Evolutionary conservation across 1,140 invertebrate species (phyloP), one percentile per base, ranked within the genome.

Genomic region (Berghia stephanieae): DNA sequence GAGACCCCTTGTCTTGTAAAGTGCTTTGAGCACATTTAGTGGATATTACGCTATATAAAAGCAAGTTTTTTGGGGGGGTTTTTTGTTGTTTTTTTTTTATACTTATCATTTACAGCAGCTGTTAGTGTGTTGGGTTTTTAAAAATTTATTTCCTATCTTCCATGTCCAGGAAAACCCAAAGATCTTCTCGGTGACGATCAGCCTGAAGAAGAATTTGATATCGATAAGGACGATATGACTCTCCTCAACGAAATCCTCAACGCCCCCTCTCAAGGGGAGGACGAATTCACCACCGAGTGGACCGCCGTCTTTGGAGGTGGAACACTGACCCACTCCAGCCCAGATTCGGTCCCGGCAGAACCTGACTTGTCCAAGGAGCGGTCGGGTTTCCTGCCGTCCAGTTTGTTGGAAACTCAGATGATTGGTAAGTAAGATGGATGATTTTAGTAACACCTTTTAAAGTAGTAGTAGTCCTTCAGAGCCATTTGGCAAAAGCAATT

Each of bases 201-300:
- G 34, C 80, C 83, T 40, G 83, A 86, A 74, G 77, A 82, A 44
- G 86, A 88, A 38, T n/a, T n/a, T n/a, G 88, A 90, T 70, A 74
- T 79, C 21, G 90, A 90, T 68, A 90, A 89, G 80, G 90, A 90
- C 83, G 90, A 91, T 70, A 83, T 90, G 82, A 85, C 89, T 8
- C 81, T 91, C 43, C 81, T 91, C 16, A 90, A 90, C 78, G 91
- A 91, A 84, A 91, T 91, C 77, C 81, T 91, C 38, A 90, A 88
- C 46, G 84, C 85, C 16, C 85, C 89, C 1, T 83, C 86, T 21
- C 81, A 83, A n/a, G 85, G 84, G 18, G 86, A 85, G 49, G 86
- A 88, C 75, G 87, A 86, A 57, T 89, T 89, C 75, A 81, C 85
- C 21, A 79, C 81, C n/a, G 86, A 90, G 71, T 89, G 88, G 88